phyloP scores from a whole-genome alignment of 2,797 vertebrate genomes.

The Hapalemur alaotrensis region DNA sequence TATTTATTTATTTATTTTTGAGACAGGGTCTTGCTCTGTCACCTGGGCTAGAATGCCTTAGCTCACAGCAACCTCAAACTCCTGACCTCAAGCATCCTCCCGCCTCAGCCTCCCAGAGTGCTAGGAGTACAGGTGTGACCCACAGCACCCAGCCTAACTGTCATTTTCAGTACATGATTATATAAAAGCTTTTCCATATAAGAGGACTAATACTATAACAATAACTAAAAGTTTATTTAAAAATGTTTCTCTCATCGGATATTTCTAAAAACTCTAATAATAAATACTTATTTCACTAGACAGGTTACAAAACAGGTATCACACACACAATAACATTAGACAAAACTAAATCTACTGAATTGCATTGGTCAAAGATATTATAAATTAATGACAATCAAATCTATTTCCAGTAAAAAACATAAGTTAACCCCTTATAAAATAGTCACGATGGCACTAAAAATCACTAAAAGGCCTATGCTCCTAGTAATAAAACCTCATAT shows the following conservation, averaged over 20 bases:
- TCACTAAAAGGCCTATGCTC: background rate
- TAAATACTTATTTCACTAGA: background rate
- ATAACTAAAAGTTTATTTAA: background rate
- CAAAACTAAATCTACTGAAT: background rate
- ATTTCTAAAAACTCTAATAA: background rate
- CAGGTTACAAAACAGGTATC: background rate
- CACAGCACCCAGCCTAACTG: too few species aligned
- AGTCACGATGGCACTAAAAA: background rate
- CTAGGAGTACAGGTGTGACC: too few species aligned
- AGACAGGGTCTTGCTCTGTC: too few species aligned
- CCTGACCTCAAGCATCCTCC: too few species aligned
- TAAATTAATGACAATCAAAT: background rate
- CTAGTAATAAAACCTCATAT: background rate
- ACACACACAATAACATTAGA: background rate
- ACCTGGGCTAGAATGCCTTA: too few species aligned
- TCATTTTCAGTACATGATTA: background rate
- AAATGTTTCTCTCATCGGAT: background rate
- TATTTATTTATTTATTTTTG: background rate
- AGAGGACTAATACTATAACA: background rate
- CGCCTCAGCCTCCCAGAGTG: too few species aligned
- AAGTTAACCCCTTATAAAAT: background rate
- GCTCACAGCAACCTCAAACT: too few species aligned
- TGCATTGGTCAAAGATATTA: background rate
- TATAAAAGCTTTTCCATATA: background rate
- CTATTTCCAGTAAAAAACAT: background rate